Conservation (phyloP, 2,113 vertebrate genomes). For the Psilopogon haemacephalus region DNA sequence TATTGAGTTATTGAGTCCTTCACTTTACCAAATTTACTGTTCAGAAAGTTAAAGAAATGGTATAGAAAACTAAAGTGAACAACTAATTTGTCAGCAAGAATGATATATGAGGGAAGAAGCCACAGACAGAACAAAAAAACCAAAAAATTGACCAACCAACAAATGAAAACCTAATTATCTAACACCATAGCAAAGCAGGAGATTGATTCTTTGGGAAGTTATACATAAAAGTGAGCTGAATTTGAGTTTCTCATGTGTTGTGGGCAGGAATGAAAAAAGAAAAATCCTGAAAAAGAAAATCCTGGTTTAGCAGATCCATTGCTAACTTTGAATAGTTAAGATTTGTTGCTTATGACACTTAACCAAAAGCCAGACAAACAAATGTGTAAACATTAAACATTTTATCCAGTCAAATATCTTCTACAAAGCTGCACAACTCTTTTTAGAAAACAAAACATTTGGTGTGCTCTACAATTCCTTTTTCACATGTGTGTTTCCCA, state of each 20-base stretch:
- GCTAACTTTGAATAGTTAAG: background rate
- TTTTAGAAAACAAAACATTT: background rate
- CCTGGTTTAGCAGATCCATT: background rate
- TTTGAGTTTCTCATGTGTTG: background rate
- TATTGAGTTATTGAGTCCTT: background rate
- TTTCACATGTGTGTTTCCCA: background rate
- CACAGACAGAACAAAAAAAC: background rate
- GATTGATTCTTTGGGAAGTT: background rate
- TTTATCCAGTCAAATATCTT: background rate
- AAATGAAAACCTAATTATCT: background rate
- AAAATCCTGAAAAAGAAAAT: background rate
- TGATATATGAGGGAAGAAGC: background rate
- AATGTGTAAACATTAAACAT: background rate
- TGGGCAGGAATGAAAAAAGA: background rate
- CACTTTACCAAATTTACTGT: background rate
- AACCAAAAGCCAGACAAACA: background rate
- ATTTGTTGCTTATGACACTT: background rate
- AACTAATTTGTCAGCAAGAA: background rate
- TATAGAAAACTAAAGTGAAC: background rate
- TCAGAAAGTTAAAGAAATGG: background rate
- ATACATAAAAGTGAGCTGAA: background rate
- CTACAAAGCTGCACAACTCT: background rate
- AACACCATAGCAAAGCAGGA: background rate
- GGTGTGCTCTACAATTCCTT: background rate
- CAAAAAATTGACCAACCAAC: background rate